These are phyloP conservation scores for Drosophila miranda DNA, from an alignment of 1,140 invertebrate genomes.

Conservation along the genomic window DNA sequence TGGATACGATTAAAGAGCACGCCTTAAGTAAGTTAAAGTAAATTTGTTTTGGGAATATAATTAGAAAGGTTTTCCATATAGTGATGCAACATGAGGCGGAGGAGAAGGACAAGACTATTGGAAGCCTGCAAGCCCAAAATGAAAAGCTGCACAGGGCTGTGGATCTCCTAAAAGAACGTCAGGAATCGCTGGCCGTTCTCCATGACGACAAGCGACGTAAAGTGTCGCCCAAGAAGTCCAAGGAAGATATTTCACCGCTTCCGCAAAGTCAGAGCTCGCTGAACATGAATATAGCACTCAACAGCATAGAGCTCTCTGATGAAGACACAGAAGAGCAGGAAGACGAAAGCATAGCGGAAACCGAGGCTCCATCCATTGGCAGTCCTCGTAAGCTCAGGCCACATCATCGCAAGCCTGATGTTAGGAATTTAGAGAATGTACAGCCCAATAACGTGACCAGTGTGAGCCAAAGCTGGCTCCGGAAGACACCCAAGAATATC, in stretches of 20 bases:
- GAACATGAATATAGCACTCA: conserved; percentile 72
- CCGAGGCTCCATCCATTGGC: conserved; percentile 25
- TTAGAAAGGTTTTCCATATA: background rate
- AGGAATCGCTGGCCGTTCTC: conserved; percentile 6
- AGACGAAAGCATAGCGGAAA: conserved; percentile 62
- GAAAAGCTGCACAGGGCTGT: conserved; percentile 54
- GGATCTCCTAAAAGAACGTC: conserved; percentile 33
- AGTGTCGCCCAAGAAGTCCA: conserved; percentile 44
- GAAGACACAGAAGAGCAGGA: conserved; percentile 45
- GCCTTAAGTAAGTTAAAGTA: conserved; percentile 41
- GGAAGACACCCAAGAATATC: conserved; percentile 36
- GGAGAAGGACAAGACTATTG: conserved; percentile 41
- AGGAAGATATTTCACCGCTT: conserved; percentile 43
- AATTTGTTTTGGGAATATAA: too few species aligned
- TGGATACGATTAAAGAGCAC: conserved; percentile 50
- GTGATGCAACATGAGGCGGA: conserved; percentile 44
- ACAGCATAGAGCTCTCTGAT: conserved; percentile 49
- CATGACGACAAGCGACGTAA: conserved; percentile 50
- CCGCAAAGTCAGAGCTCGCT: conserved; percentile 55
- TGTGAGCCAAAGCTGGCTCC: conserved; percentile 19
- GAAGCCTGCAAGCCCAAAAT: conserved; percentile 33
- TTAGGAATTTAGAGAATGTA: conserved; percentile 45
- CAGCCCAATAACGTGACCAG: conserved; percentile 24
- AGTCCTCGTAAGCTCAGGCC: conserved; percentile 53
- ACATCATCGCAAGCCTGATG: conserved; percentile 24